Conservation (phyloP, 2,797 vertebrate species). For the Tragopan temminckii region DNA sequence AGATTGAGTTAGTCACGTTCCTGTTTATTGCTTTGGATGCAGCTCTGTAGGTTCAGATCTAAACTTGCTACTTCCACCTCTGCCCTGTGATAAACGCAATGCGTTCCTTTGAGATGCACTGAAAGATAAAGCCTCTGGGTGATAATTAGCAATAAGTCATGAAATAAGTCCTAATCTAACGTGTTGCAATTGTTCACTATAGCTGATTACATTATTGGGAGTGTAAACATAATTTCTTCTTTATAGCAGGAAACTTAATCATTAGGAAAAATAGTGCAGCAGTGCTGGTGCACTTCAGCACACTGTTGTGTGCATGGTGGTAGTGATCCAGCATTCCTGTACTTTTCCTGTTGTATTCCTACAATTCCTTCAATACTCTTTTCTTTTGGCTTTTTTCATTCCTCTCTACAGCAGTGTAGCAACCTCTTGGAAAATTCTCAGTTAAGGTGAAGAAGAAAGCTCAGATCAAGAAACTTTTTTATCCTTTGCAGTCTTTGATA, state of each 20-base stretch:
- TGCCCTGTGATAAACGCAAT: slow-evolving; percentile 1
- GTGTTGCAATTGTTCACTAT: background rate
- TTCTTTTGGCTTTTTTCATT: background rate
- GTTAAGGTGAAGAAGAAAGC: background rate
- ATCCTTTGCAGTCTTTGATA: background rate
- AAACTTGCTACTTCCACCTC: background rate
- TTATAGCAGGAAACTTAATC: slow-evolving; percentile 48
- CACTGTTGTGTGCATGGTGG: rapidly evolving
- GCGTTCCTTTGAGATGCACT: background rate
- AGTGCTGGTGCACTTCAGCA: background rate
- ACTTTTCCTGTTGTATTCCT: background rate
- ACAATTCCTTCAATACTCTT: background rate
- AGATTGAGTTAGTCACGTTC: slow-evolving; percentile 13
- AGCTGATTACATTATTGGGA: slow-evolving; percentile 53
- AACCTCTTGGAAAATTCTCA: background rate
- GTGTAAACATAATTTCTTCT: slow-evolving; percentile 52
- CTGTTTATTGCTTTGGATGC: slow-evolving; percentile 12
- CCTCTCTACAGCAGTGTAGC: rapidly evolving
- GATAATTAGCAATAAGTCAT: slow-evolving; percentile 25
- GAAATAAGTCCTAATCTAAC: slow-evolving; percentile 38
- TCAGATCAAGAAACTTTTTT: background rate
- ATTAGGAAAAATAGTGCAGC: background rate
- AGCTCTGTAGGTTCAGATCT: background rate
- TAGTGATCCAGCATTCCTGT: background rate
- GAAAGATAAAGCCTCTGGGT: background rate